phyloP scores from a whole-genome alignment of 2,113 vertebrate species.

The Geococcyx californianus region DNA sequence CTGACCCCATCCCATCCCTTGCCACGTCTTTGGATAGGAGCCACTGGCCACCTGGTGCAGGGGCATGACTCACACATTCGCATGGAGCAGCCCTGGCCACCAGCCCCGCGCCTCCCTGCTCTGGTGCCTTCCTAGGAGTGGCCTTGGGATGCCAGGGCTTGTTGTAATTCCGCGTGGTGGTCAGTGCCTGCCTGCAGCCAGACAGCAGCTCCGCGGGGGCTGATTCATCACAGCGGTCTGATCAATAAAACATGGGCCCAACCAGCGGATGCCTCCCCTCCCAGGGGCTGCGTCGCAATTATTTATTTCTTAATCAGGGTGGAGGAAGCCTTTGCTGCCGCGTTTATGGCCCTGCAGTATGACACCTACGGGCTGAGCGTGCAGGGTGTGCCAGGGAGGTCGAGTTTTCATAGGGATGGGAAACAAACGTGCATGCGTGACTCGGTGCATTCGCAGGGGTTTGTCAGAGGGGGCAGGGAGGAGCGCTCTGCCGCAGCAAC shows the following conservation, averaged over 20 bases:
- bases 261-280: neutral
- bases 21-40: neutral
- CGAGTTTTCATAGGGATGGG: neutral
- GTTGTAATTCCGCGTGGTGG: neutral
- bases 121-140: rapidly evolving
- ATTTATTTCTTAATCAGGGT: neutral
- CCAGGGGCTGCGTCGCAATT: neutral
- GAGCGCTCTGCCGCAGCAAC: neutral
- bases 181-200: slow-evolving; percentile 17
- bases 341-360: neutral
- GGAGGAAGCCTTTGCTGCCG: neutral
- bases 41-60: rapidly evolving
- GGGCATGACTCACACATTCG: rapidly evolving
- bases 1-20: neutral
- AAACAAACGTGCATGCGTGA: neutral
- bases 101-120: rapidly evolving
- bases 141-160: neutral
- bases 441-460: neutral
- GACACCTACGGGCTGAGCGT: neutral
- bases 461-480: neutral
- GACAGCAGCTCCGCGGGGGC: neutral
- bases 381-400: neutral
- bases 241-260: slow-evolving; percentile 63
- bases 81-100: neutral
- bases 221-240: slow-evolving; percentile 9